Percentiles rank a stretch among this genome's conserved stretches.
These are phyloP conservation scores for Megalops atlanticus DNA, from an alignment of 2,113 vertebrate species.

Conservation along the genomic window DNA sequence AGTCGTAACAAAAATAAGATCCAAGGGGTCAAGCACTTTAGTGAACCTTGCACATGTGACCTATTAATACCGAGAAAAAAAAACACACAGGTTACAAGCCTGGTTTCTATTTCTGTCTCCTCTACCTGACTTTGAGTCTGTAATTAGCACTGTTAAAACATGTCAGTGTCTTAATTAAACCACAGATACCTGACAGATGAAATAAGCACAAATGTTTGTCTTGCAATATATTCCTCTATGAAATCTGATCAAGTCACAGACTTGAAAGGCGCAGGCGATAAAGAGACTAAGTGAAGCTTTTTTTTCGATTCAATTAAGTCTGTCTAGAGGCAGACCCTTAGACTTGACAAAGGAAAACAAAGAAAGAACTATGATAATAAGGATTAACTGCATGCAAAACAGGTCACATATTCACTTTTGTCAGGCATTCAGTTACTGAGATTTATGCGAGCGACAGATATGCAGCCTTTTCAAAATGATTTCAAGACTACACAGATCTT, in stretches of 20 bases:
- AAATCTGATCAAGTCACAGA: slow-evolving; percentile 20
- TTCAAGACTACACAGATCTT: not conserved
- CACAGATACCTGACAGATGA: slow-evolving; percentile 50
- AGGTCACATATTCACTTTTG: slow-evolving; percentile 9
- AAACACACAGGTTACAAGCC: not conserved
- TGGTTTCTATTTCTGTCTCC: slow-evolving; percentile 34
- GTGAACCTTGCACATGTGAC: not conserved
- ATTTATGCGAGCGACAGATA: slow-evolving; percentile 18
- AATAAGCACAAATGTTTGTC: slow-evolving; percentile 31
- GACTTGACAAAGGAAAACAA: slow-evolving; percentile 32
- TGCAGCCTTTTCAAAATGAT: not conserved
- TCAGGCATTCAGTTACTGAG: slow-evolving; percentile 21
- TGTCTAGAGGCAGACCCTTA: slow-evolving; percentile 28
- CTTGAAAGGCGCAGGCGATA: slow-evolving; percentile 38
- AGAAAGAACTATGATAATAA: slow-evolving; percentile 16
- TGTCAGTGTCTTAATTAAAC: slow-evolving; percentile 46
- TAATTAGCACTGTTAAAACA: slow-evolving; percentile 46
- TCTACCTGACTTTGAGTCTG: slow-evolving; percentile 40
- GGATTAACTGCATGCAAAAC: slow-evolving; percentile 21
- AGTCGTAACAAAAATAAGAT: not conserved
- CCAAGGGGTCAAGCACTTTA: not conserved
- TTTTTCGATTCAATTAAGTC: slow-evolving; percentile 26
- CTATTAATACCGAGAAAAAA: not conserved
- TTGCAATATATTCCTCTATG: slow-evolving; percentile 38
- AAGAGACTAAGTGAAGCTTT: slow-evolving; percentile 30